These are phyloP conservation scores for Drosophila pullipes DNA, from an alignment of 2,888 invertebrate species.

Conservation along the genomic window DNA sequence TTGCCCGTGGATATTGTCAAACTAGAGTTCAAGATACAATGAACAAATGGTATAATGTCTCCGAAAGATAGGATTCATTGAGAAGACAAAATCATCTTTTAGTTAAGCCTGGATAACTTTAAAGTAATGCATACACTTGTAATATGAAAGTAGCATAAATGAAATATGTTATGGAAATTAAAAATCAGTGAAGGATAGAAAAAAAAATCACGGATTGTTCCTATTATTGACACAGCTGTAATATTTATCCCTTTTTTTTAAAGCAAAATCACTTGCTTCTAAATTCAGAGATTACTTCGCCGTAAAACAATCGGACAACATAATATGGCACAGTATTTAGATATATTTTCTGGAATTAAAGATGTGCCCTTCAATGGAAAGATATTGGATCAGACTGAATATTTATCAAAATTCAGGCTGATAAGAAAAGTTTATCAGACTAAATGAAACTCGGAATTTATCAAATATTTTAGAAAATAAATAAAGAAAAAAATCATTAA, in stretches of 20 bases:
- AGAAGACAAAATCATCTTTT: background rate
- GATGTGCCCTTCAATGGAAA: background rate
- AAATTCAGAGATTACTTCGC: background rate
- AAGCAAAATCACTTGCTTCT: background rate
- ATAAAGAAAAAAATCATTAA: background rate
- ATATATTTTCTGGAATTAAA: background rate
- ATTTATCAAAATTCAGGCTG: background rate
- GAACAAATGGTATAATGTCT: background rate
- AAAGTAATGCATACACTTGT: too few species aligned
- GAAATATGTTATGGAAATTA: background rate
- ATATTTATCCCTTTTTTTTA: background rate
- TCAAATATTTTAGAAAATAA: background rate
- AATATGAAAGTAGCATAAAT: background rate
- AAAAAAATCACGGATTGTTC: background rate
- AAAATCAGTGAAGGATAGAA: background rate
- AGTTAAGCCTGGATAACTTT: too few species aligned
- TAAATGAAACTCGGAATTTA: background rate
- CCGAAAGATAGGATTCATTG: background rate
- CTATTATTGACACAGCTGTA: background rate
- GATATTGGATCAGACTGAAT: background rate
- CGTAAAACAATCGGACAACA: background rate
- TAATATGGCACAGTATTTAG: background rate
- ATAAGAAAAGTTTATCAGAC: background rate
- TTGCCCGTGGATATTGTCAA: background rate
- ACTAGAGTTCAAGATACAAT: background rate